Conservation (phyloP, 1,140 invertebrate genomes). For the Monochamus saltuarius region DNA sequence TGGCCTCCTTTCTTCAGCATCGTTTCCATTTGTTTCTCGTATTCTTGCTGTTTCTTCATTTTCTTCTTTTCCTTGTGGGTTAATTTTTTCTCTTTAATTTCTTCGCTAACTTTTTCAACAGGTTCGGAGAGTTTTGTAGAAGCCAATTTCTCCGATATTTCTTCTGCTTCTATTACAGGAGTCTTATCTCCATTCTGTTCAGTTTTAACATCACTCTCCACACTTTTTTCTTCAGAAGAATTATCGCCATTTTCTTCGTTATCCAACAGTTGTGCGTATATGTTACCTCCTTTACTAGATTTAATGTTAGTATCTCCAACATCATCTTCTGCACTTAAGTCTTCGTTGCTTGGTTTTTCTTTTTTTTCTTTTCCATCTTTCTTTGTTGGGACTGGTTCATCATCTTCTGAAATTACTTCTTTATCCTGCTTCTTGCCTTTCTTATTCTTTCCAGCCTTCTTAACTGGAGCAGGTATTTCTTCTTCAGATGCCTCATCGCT, state of each 20-base stretch:
- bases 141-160: slow-evolving; percentile 36
- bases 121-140: slow-evolving; percentile 24
- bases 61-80: slow-evolving; percentile 96
- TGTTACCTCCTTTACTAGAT: slow-evolving; percentile 31
- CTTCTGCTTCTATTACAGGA: slow-evolving; percentile 17
- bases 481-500: slow-evolving; percentile 3
- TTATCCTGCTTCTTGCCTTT: slow-evolving; percentile 10
- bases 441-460: slow-evolving; percentile 8
- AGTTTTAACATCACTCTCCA: slow-evolving; percentile 7
- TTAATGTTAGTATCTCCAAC: slow-evolving; percentile 7
- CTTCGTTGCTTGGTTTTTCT: slow-evolving; percentile 13
- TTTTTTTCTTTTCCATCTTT: slow-evolving; percentile 18
- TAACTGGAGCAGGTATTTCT: too few relatives aligned
- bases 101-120: slow-evolving; percentile 23
- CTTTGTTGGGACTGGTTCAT: neutral
- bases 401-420: slow-evolving; percentile 30
- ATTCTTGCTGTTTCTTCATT: slow-evolving; percentile 88
- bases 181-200: slow-evolving; percentile 16
- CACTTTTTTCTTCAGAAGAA: neutral
- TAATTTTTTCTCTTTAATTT: slow-evolving; percentile 66
- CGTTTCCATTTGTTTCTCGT: slow-evolving; percentile 87
- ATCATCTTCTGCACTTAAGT: slow-evolving; percentile 29
- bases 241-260: slow-evolving; percentile 1
- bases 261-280: slow-evolving; percentile 27
- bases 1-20: slow-evolving; percentile 85